These are phyloP conservation scores for Cheilosia pagana DNA, from an alignment of 2,888 invertebrate genomes.

Conservation along the genomic window DNA sequence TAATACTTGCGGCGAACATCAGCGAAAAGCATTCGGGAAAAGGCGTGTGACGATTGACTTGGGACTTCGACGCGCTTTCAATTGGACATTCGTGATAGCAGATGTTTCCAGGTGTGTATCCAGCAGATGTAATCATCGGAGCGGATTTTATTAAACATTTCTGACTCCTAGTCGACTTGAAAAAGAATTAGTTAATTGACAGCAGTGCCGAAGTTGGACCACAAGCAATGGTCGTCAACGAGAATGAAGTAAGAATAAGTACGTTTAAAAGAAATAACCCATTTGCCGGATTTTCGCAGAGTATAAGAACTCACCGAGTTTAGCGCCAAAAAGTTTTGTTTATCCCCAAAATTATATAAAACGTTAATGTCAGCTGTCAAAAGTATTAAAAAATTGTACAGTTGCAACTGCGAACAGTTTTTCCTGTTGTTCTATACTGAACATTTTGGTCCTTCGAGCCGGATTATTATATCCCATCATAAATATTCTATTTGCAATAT, in stretches of 20 bases:
- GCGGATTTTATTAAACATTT: conserved; percentile 42
- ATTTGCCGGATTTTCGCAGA: background rate
- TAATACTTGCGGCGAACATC: background rate
- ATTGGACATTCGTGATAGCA: conserved; percentile 54
- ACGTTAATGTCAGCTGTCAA: too few species aligned
- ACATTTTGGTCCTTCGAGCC: too few species aligned
- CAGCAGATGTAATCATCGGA: conserved; percentile 59
- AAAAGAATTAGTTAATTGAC: conserved; percentile 23
- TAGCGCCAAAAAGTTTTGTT: background rate
- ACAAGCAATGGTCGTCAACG: background rate
- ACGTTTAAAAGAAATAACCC: background rate
- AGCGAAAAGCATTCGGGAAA: conserved; percentile 5
- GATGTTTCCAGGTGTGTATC: conserved; percentile 39
- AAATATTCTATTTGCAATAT: too few species aligned
- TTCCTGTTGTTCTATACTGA: too few species aligned
- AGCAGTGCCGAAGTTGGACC: conserved; percentile 7
- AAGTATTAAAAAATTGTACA: too few species aligned
- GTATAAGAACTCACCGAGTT: background rate
- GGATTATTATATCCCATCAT: too few species aligned
- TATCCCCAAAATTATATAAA: too few species aligned
- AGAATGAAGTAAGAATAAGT: conserved; percentile 9
- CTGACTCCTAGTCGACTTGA: conserved; percentile 47
- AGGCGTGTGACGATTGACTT: conserved; percentile 13
- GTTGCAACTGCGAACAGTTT: too few species aligned
- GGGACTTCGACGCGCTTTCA: conserved; percentile 12